Conservation (phyloP, 2,888 invertebrate genomes). For the Odontocolon sp. region DNA sequence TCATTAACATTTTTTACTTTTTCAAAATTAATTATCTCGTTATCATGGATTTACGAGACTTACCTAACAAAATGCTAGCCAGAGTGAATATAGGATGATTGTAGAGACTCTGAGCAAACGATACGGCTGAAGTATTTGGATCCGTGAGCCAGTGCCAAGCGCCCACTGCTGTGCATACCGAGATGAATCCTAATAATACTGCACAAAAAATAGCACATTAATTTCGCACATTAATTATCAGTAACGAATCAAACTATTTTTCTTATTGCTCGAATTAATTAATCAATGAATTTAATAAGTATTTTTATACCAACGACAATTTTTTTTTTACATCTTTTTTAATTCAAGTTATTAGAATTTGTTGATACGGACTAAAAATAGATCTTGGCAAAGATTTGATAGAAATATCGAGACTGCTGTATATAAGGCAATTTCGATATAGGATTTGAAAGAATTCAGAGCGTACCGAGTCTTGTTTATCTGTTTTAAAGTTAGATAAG, state of each 20-base stretch:
- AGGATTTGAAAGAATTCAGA: too few species aligned
- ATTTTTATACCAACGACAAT: too few species aligned
- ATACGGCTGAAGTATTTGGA: slow-evolving; percentile 95
- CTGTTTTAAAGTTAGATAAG: too few species aligned
- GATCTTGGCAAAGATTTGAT: too few species aligned
- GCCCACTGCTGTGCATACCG: slow-evolving; percentile 95
- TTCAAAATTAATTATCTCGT: not conserved
- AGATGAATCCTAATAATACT: slow-evolving; percentile 94
- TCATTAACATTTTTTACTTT: not conserved
- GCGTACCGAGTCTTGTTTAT: too few species aligned
- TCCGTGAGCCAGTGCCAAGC: slow-evolving; percentile 98
- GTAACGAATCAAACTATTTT: not conserved
- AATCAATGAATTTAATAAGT: too few species aligned
- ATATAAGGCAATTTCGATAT: too few species aligned
- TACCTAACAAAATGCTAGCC: slow-evolving; percentile 91
- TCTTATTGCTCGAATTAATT: not conserved
- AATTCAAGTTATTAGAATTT: too few species aligned
- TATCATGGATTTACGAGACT: slow-evolving; percentile 67
- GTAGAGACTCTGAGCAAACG: slow-evolving; percentile 93
- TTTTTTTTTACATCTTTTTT: too few species aligned
- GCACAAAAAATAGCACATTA: slow-evolving; percentile 72
- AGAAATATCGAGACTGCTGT: too few species aligned
- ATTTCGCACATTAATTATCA: slow-evolving; percentile 10
- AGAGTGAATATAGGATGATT: slow-evolving; percentile 97
- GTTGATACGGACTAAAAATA: too few species aligned